A percentile compares a stretch with the other conserved stretches of the same genome.
phyloP scores from a whole-genome alignment of 2,888 invertebrate genomes.

The Adelphocoris suturalis region DNA sequence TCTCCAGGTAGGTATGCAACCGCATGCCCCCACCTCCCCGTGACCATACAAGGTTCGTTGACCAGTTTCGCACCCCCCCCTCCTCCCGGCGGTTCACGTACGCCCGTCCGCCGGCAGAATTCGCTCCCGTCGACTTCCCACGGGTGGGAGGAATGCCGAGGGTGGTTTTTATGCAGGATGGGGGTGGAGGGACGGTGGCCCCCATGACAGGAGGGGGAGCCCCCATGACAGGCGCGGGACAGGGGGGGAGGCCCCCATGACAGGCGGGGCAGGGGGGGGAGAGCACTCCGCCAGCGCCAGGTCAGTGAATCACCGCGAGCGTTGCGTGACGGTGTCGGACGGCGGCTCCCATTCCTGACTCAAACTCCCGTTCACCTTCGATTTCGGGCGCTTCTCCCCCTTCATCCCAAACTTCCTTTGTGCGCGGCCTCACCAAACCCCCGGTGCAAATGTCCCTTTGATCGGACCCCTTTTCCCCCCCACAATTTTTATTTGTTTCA shows the following conservation, averaged over 20 bases:
- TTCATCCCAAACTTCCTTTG: constrained; percentile 24
- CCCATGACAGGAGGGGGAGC: no score
- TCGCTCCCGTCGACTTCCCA: constrained; percentile 17
- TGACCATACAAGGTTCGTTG: constrained; percentile 39
- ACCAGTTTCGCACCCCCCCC: constrained; percentile 28
- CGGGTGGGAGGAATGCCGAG: constrained; percentile 36
- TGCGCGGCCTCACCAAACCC: background rate
- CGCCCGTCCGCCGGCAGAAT: background rate
- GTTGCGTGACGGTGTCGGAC: background rate
- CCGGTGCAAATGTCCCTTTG: background rate
- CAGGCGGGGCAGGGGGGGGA: no score
- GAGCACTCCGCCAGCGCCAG: constrained; percentile 11
- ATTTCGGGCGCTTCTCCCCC: constrained; percentile 19
- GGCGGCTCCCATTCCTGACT: background rate
- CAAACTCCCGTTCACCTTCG: constrained; percentile 43
- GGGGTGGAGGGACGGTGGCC: no score
- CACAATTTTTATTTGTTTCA: background rate
- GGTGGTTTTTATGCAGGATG: background rate
- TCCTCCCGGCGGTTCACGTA: background rate
- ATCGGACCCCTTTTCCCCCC: background rate
- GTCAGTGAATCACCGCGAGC: constrained; percentile 52
- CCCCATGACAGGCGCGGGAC: no score
- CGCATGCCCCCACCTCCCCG: background rate
- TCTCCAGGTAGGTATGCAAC: constrained; percentile 9
- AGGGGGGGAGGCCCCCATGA: no score